Evolutionary conservation across 2,888 invertebrate genomes (phyloP).

Genomic region (Hedya salicella): DNA sequence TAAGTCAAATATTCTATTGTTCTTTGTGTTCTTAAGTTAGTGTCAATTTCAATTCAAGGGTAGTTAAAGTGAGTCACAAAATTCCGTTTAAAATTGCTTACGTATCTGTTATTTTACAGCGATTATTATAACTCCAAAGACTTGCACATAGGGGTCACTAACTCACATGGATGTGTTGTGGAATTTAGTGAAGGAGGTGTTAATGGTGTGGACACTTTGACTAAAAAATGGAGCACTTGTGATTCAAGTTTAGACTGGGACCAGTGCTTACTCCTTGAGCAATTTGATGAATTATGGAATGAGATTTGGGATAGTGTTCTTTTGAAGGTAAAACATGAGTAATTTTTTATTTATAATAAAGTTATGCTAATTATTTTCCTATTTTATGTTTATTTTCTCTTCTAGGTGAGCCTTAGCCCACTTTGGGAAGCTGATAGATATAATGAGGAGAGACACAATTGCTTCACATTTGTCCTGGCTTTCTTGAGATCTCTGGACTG

Average conservation of each 20-base stretch:
- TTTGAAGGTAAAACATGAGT: slow-evolving; percentile 77
- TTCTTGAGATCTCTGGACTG: slow-evolving; percentile 91
- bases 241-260: slow-evolving; percentile 87
- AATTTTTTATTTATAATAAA: not conserved
- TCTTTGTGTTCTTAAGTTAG: slow-evolving; percentile 37
- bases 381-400: slow-evolving; percentile 30
- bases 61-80: slow-evolving; percentile 49
- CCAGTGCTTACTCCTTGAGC: slow-evolving; percentile 89
- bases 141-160: slow-evolving; percentile 95
- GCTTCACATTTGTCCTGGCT: slow-evolving; percentile 93
- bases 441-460: slow-evolving; percentile 91
- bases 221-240: slow-evolving; percentile 86
- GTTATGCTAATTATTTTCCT: too few species aligned
- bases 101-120: slow-evolving; percentile 77
- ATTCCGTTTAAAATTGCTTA: slow-evolving; percentile 47
- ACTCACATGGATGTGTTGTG: slow-evolving; percentile 91
- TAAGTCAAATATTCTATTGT: slow-evolving; percentile 72
- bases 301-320: slow-evolving; percentile 91
- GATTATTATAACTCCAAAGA: slow-evolving; percentile 93
- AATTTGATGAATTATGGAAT: slow-evolving; percentile 88
- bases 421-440: slow-evolving; percentile 89
- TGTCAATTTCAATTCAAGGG: slow-evolving; percentile 37
- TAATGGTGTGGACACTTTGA: slow-evolving; percentile 79
- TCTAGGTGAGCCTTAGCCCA: slow-evolving; percentile 81
- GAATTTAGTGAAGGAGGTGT: slow-evolving; percentile 94